Evolutionary conservation across 2,888 invertebrate species (phyloP), one percentile per base, ranked within the genome.

Genomic region (Prosopocoilus inquinatus): DNA sequence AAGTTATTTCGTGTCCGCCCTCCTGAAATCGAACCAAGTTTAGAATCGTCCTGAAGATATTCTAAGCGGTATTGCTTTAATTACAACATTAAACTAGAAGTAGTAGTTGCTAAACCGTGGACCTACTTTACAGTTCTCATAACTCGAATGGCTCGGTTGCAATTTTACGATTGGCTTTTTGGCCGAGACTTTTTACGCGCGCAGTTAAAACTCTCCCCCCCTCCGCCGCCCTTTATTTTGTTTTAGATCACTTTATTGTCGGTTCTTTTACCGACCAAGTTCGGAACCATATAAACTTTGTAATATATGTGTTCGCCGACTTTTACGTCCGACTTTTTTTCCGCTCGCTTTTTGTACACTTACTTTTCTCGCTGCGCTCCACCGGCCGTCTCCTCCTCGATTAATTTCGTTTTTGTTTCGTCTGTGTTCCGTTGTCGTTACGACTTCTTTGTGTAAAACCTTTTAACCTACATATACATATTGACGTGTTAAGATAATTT

Each of bases 291-390:
- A 75, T 75, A 76, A 76, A 76, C 75, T 75, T 75, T 72, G 75
- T 75, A 75, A 75, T 75, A 75, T 75, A 75, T 75, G 74, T 74
- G 73, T 72, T 73, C 67, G 68, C 68, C 68, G 75, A 75, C 75
- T 71, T 74, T 75, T 70, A 74, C 64, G 68, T 35, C n/a, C 36
- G 36, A 16, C 13, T 13, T 41, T 41, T 41, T 16, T 41, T 41
- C 41, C 5, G 20, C 20, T 28, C 20, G 5, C 20, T 28, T 28
- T 28, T 28, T 28, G 20, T 28, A 28, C 20, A 7, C n/a, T n/a
- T n/a, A n/a, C n/a, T n/a, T 28, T 28, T 28, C 20, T 28, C 20
- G 5, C 20, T 28, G 20, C 20, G 20, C 20, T 28, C 20, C n/a
- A n/a, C n/a, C 20, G 20, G 20, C 20, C 20, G 20, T 16, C 16